Conservation (phyloP, 2,888 invertebrate species). For the Leucoma salicis region DNA sequence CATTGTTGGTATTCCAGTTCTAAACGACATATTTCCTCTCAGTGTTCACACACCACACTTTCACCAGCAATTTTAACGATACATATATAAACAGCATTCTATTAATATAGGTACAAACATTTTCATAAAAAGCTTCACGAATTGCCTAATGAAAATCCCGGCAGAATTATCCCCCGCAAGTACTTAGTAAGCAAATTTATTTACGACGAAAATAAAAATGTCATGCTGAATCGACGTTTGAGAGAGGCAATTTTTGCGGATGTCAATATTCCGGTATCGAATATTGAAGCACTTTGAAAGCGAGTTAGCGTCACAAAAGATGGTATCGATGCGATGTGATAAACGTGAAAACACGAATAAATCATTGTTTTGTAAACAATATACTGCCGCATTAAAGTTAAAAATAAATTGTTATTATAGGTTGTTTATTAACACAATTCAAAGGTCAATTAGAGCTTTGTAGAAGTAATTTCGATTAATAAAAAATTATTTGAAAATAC, state of each 20-base stretch:
- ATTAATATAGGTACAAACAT: conserved; percentile 53
- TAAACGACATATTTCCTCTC: too few species aligned
- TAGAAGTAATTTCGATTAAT: too few species aligned
- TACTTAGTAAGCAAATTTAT: conserved; percentile 71
- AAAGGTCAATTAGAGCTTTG: too few species aligned
- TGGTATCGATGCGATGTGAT: conserved; percentile 49
- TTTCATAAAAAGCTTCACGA: conserved; percentile 48
- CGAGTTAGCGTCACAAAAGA: conserved; percentile 58
- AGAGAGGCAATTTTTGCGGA: conserved; percentile 56
- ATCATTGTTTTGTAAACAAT: conserved; percentile 44
- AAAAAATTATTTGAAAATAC: too few species aligned
- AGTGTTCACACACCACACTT: too few species aligned
- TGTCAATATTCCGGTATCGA: conserved; percentile 49
- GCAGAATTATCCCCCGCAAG: conserved; percentile 50
- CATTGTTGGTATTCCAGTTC: too few species aligned
- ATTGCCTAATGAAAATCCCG: conserved; percentile 52
- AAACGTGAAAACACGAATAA: conserved; percentile 64
- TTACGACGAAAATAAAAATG: conserved; percentile 54
- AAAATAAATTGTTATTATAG: too few species aligned
- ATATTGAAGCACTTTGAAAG: conserved; percentile 42
- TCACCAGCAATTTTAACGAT: background rate
- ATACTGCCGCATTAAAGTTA: too few species aligned
- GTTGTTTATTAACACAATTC: too few species aligned
- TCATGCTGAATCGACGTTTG: conserved; percentile 46
- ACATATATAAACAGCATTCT: conserved; percentile 31